Conservation (phyloP, 1,140 invertebrate species). For the Drosophila yakuba region DNA sequence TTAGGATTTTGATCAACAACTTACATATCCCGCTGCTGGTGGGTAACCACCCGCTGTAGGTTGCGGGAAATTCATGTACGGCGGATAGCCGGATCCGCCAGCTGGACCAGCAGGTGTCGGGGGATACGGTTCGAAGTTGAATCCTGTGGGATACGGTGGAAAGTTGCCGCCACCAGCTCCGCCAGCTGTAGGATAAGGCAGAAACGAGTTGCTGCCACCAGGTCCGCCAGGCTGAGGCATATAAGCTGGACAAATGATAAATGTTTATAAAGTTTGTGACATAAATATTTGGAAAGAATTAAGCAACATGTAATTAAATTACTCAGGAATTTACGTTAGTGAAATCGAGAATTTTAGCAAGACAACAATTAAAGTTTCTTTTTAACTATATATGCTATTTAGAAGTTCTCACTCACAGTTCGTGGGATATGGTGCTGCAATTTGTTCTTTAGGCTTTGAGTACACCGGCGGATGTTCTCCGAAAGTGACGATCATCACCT, state of each 20-base stretch:
- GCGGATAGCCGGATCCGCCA: slow-evolving; percentile 79
- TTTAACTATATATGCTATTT: no score
- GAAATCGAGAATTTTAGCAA: no score
- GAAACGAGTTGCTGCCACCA: slow-evolving; percentile 46
- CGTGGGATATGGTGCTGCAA: slow-evolving; percentile 63
- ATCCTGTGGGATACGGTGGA: slow-evolving; percentile 72
- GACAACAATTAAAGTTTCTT: no score
- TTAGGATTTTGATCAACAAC: not conserved
- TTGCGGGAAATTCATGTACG: slow-evolving; percentile 85
- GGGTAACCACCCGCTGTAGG: slow-evolving; percentile 84
- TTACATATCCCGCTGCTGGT: slow-evolving; percentile 81
- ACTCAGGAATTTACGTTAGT: no score
- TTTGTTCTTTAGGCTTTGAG: slow-evolving; percentile 87
- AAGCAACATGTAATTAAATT: no score
- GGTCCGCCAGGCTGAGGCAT: slow-evolving; percentile 65
- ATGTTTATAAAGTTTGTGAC: no score
- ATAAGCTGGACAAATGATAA: slow-evolving; percentile 43
- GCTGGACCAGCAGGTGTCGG: slow-evolving; percentile 34
- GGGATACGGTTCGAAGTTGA: slow-evolving; percentile 71
- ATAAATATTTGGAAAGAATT: no score
- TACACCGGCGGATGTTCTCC: slow-evolving; percentile 98
- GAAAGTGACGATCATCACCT: slow-evolving; percentile 97
- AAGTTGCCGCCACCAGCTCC: slow-evolving; percentile 60
- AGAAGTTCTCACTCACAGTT: slow-evolving; percentile 43
- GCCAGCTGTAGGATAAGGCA: slow-evolving; percentile 68